Evolutionary conservation across 2,797 vertebrate genomes (phyloP).

Genomic region (Poeciliopsis gracilis): DNA sequence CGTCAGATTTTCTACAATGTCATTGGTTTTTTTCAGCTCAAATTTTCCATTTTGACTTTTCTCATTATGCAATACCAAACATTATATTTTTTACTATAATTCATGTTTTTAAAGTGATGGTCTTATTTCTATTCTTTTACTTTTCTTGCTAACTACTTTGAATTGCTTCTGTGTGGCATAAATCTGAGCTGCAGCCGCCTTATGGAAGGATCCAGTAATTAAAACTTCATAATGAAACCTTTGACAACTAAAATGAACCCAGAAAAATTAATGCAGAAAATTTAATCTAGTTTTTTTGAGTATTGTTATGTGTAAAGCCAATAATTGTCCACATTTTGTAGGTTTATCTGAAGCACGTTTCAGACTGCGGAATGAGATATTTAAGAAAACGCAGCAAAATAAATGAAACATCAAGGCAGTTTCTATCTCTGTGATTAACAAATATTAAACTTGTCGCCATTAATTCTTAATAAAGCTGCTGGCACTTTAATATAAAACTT

Average conservation of each 20-base stretch:
- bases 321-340: background rate
- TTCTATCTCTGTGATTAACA: background rate
- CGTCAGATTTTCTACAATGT: background rate
- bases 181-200: background rate
- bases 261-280: background rate
- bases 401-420: background rate
- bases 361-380: background rate
- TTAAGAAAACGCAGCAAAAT: background rate
- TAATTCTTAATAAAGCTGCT: slow-evolving; percentile 2
- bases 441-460: slow-evolving; percentile 2
- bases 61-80: background rate
- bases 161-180: background rate
- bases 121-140: background rate
- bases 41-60: background rate
- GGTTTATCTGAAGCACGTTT: background rate
- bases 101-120: background rate
- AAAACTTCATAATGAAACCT: background rate
- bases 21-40: background rate
- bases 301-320: background rate
- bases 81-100: background rate
- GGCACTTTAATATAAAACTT: slow-evolving; percentile 5
- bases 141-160: background rate
- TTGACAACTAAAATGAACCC: background rate
- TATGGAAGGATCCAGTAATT: background rate
- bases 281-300: background rate